Conservation (phyloP, 2,113 vertebrate genomes). For the Thinocorus orbignyianus region DNA sequence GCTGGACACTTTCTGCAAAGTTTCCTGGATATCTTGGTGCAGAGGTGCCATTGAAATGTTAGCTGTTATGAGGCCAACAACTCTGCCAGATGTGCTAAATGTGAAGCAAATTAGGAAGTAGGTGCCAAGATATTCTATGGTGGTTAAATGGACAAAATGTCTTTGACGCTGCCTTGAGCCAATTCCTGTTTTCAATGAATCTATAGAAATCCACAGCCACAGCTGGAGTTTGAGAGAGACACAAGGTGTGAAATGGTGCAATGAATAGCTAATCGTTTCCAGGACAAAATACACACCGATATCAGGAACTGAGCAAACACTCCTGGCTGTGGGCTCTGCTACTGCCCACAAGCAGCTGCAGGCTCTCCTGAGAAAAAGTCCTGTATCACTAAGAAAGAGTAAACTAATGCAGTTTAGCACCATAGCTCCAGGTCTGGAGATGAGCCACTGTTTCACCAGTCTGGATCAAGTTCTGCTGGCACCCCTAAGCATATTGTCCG, state of each 20-base stretch:
- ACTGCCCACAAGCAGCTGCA: not conserved
- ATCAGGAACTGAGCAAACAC: not conserved
- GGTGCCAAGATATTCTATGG: not conserved
- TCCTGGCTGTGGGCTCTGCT: not conserved
- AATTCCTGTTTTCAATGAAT: not conserved
- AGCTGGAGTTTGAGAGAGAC: not conserved
- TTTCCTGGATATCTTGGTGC: not conserved
- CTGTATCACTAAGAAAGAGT: not conserved
- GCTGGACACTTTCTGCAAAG: not conserved
- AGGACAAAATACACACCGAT: not conserved
- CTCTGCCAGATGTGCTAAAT: not conserved
- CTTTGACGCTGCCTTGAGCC: not conserved
- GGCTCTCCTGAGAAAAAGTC: not conserved
- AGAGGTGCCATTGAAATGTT: not conserved
- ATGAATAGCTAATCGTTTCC: not conserved
- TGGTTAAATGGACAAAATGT: not conserved
- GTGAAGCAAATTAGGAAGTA: not conserved
- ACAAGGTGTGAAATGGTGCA: not conserved
- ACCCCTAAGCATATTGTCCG: fast-evolving
- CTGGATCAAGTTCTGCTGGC: not conserved
- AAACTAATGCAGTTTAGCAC: not conserved
- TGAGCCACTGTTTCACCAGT: fast-evolving
- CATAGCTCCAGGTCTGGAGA: not conserved
- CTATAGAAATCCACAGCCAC: not conserved
- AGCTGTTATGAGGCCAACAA: not conserved